Percentiles rank a stretch among this genome's conserved stretches.
Conservation (phyloP, 2,888 invertebrate species). For the Drosophila cognata region DNA sequence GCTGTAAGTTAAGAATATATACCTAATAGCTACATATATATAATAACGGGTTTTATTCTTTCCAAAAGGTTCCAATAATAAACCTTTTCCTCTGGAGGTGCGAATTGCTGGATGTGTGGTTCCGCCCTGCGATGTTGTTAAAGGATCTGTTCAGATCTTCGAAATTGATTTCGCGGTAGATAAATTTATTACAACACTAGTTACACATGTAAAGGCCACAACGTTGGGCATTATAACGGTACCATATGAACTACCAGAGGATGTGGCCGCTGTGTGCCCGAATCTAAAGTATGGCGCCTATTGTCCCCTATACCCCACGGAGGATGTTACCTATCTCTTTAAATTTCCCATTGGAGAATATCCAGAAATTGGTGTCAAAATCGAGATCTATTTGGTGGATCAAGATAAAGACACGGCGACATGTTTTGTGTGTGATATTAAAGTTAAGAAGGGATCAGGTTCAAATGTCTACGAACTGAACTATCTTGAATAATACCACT, state of each 20-base stretch:
- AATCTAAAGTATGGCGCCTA: conserved; percentile 78
- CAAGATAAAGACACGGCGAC: conserved; percentile 69
- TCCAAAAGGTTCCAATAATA: conserved; percentile 63
- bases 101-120: conserved; percentile 73
- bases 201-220: conserved; percentile 78
- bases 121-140: conserved; percentile 82
- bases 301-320: conserved; percentile 83
- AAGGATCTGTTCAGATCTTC: conserved; percentile 74
- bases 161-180: conserved; percentile 79
- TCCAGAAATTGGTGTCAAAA: conserved; percentile 82
- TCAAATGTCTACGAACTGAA: conserved; percentile 52
- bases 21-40: neutral
- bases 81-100: conserved; percentile 79
- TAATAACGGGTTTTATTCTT: neutral
- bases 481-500: conserved; percentile 41
- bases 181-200: conserved; percentile 66
- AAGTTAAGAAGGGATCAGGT: conserved; percentile 75
- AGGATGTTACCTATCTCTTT: conserved; percentile 83
- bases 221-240: conserved; percentile 81
- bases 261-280: conserved; percentile 80
- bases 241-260: conserved; percentile 81
- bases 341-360: conserved; percentile 81
- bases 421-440: conserved; percentile 82
- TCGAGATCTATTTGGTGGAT: conserved; percentile 81
- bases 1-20: conserved; percentile 60